Base-by-base conservation (phyloP, 2,888 invertebrate genomes). In the Drosophila lacicola region DNA sequence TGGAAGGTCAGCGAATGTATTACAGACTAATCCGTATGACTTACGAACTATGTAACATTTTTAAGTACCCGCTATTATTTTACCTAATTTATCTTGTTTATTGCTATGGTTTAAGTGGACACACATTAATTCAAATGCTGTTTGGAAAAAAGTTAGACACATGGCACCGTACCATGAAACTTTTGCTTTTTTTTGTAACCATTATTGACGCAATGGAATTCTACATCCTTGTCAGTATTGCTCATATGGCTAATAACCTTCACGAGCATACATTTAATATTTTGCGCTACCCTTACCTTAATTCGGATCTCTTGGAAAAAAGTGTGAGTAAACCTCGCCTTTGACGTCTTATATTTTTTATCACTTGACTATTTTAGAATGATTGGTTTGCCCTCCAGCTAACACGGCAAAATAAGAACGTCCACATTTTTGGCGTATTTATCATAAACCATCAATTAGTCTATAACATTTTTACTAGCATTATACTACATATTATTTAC, bases 321-420 rank as follows among this genome's bases (percentile, higher is more conserved):
- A 55, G 19, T 4, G 76, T 72, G 8, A 61, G 49, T 49, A 1
- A 19, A 21, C 1, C 3, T 14, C 2, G 0, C 4, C 17, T 21
- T 9, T 5, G 4, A 8, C 8, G 2, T 29, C 2, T 13, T 19
- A 4, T 29, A 17, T 13, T 17, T 19, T 34, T 8, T 1, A n/a
- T 19, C 10, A 13, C 1, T 11, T 13, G 11, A 0, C 37, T 13
- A 8, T 65, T 51, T 10, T 37, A 78, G 78, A 45, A 41, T 11
- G 71, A 78, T 3, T 68, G 64, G 67, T 33, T 78, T 4, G 50
- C 50, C 3, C 29, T 79, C 0, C 80, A 74, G 10, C 14, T 77
- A 6, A 37, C 51, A 0, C 36, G 53, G 33, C 60, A 68, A 19
- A 56, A 74, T 13, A 68, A 56, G 0, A 39, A 46, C 4, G 2